Evolutionary conservation across 1,140 invertebrate species (phyloP).

Genomic region (Temnothorax curvispinosus): DNA sequence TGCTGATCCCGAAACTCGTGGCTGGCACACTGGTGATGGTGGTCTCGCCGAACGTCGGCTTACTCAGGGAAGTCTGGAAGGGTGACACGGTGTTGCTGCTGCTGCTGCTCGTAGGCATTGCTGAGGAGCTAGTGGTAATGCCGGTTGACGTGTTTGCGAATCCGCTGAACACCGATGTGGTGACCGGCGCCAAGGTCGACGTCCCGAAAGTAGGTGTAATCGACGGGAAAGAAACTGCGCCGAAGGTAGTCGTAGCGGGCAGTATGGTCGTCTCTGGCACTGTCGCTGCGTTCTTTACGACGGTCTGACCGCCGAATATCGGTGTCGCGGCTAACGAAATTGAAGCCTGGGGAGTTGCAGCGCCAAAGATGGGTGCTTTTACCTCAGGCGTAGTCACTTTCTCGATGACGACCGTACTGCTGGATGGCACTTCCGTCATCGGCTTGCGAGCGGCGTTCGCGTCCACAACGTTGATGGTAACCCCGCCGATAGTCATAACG

Average conservation of each 20-base stretch:
- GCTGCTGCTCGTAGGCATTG: constrained; percentile 14
- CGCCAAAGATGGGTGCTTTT: constrained; percentile 10
- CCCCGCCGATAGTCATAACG: neutral
- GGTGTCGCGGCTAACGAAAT: constrained; percentile 8
- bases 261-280: constrained; percentile 49
- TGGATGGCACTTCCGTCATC: neutral
- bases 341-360: constrained; percentile 1
- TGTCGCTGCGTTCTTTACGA: constrained; percentile 17
- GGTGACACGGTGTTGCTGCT: constrained; percentile 10
- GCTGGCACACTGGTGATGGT: neutral
- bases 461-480: constrained; percentile 35
- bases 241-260: constrained; percentile 48
- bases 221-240: constrained; percentile 34
- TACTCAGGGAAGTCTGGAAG: constrained; percentile 53
- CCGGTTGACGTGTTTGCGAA: constrained; percentile 18
- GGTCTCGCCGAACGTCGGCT: constrained; percentile 47
- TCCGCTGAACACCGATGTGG: constrained; percentile 49
- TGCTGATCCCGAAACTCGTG: neutral
- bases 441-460: neutral
- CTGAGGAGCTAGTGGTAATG: neutral
- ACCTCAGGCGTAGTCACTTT: constrained; percentile 32
- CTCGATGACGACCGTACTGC: constrained; percentile 52
- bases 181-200: constrained; percentile 29
- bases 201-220: constrained; percentile 22
- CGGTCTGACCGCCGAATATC: constrained; percentile 50